phyloP scores from a whole-genome alignment of 2,797 vertebrate species.

The Austrolebias charrua region DNA sequence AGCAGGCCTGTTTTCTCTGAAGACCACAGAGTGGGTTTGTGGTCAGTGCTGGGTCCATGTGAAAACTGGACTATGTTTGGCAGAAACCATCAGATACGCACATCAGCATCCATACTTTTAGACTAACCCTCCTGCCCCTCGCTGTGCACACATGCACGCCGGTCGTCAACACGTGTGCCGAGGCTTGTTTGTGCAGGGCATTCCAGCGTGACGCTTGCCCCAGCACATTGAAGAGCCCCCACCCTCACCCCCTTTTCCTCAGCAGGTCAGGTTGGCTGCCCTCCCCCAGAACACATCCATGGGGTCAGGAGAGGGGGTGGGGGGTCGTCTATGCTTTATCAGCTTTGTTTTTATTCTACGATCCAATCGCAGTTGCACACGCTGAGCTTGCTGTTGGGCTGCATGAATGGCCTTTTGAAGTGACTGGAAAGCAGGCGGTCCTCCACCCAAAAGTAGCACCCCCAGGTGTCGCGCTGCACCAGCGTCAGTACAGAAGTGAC shows the following conservation, averaged over 20 bases:
- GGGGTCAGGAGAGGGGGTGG: slow-evolving; percentile 50
- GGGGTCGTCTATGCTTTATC: slow-evolving; percentile 70
- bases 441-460: slow-evolving; percentile 28
- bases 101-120: slow-evolving; percentile 16
- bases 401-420: slow-evolving; percentile 59
- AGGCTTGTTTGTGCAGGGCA: slow-evolving; percentile 72
- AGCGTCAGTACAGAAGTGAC: not conserved
- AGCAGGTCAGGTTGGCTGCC: slow-evolving; percentile 57
- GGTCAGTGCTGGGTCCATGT: slow-evolving; percentile 43
- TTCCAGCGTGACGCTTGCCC: slow-evolving; percentile 65
- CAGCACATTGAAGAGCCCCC: slow-evolving; percentile 70
- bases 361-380: slow-evolving; percentile 49
- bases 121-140: slow-evolving; percentile 13
- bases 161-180: slow-evolving; percentile 48
- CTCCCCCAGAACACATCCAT: slow-evolving; percentile 62
- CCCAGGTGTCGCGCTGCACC: slow-evolving; percentile 24
- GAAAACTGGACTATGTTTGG: slow-evolving; percentile 47
- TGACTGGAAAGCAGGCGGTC: slow-evolving; percentile 31
- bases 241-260: slow-evolving; percentile 32
- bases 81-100: slow-evolving; percentile 40
- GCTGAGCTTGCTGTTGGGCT: slow-evolving; percentile 50
- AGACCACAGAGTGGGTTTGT: slow-evolving; percentile 54
- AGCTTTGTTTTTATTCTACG: slow-evolving; percentile 72
- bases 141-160: slow-evolving; percentile 23
- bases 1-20: slow-evolving; percentile 52